Conservation (phyloP, 1,140 invertebrate genomes). For the Ruditapes philippinarum region DNA sequence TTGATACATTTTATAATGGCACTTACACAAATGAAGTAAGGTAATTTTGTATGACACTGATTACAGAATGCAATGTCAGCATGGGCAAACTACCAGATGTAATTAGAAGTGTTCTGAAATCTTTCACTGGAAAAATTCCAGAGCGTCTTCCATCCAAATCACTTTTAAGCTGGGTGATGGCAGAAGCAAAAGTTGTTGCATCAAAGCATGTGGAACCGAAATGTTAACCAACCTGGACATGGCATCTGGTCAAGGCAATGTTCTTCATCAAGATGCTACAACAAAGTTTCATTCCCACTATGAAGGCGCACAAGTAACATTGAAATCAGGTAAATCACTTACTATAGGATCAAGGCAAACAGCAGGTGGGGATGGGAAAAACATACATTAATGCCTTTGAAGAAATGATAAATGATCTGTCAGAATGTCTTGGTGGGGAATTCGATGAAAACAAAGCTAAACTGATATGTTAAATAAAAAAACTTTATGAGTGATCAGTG, state of each 20-base stretch:
- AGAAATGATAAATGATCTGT: background rate
- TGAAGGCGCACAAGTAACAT: constrained; percentile 12
- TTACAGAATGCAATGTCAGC: no score
- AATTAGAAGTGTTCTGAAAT: no score
- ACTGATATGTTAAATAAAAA: constrained; percentile 39
- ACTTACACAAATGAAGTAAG: no score
- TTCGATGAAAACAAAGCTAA: background rate
- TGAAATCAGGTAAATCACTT: background rate
- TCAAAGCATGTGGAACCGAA: no score
- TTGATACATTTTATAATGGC: no score
- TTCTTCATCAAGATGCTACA: constrained; percentile 41
- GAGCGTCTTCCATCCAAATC: no score
- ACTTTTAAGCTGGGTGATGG: no score
- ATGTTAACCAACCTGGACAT: no score
- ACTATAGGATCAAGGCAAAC: background rate
- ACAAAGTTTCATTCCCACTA: constrained; percentile 28
- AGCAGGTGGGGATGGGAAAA: background rate
- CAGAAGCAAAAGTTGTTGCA: no score
- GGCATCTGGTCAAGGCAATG: background rate
- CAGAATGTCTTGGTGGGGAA: background rate
- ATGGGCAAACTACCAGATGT: no score
- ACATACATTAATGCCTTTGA: constrained; percentile 19
- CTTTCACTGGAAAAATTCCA: no score
- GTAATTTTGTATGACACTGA: no score
- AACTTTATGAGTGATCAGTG: constrained; percentile 38